These are phyloP conservation scores for Heliconius ismenius DNA, from an alignment of 2,888 invertebrate species.

Conservation along the genomic window DNA sequence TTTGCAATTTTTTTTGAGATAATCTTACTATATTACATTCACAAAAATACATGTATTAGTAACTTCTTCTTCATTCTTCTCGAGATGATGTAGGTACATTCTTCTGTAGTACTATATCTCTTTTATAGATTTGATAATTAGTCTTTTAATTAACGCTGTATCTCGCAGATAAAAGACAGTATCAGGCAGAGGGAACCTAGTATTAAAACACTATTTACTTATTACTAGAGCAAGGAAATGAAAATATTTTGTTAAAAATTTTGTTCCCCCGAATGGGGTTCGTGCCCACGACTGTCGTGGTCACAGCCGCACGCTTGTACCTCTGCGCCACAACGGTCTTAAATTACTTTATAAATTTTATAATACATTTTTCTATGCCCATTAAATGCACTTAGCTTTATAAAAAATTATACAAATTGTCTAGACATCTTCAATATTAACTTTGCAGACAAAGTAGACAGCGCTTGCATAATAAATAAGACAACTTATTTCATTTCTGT, in stretches of 20 bases:
- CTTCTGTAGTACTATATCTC: no score
- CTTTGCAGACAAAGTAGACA: constrained; percentile 21
- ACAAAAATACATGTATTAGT: neutral
- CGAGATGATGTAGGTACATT: no score
- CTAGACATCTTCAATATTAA: constrained; percentile 19
- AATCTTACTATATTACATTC: neutral
- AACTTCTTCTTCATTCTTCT: no score
- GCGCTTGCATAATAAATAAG: constrained; percentile 19
- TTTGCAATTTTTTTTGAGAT: neutral
- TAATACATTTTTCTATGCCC: neutral
- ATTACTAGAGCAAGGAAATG: no score
- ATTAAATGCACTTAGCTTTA: neutral
- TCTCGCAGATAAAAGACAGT: no score
- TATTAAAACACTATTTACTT: no score
- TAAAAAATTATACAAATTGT: constrained; percentile 19
- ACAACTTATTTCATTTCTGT: constrained; percentile 8
- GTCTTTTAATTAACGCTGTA: no score
- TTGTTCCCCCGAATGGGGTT: no score
- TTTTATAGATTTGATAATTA: no score
- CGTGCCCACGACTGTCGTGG: neutral
- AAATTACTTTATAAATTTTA: neutral
- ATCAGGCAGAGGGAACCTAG: no score
- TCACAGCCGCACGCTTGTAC: no score
- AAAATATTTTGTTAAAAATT: no score
- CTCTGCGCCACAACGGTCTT: fast-evolving